A percentile compares a stretch with the other conserved stretches of the same genome.
Conservation (phyloP, 2,888 invertebrate genomes). For the Lacanobia wlatinum region DNA sequence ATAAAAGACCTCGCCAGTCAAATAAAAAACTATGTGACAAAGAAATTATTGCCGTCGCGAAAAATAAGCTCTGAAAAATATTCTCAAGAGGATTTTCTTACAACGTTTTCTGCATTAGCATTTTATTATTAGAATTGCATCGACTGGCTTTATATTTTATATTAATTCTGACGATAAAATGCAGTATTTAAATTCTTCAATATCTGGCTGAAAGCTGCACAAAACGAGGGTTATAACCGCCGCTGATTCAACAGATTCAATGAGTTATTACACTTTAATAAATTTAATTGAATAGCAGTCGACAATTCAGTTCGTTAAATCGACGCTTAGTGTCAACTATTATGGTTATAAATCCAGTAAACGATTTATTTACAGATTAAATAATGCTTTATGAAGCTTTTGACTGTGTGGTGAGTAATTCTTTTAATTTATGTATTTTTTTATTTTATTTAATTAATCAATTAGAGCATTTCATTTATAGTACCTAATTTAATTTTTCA, state of each 20-base stretch:
- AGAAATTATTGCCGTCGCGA: conserved; percentile 6
- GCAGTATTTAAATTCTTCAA: conserved; percentile 42
- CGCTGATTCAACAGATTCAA: conserved; percentile 18
- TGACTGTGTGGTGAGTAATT: neutral
- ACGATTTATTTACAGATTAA: conserved; percentile 16
- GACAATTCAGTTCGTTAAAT: conserved; percentile 20
- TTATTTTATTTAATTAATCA: neutral
- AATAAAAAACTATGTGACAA: neutral
- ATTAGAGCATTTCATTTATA: neutral
- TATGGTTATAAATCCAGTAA: conserved; percentile 12
- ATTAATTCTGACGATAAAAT: conserved; percentile 21
- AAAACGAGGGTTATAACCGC: conserved; percentile 17
- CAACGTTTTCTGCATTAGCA: conserved; percentile 30
- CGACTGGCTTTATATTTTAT: conserved; percentile 7
- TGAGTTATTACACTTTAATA: conserved; percentile 43
- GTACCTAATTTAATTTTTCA: too few relatives aligned
- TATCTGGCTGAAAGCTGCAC: conserved; percentile 35
- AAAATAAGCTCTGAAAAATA: conserved; percentile 11
- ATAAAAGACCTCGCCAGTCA: conserved; percentile 5
- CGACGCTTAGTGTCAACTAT: conserved; percentile 29
- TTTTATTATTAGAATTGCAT: conserved; percentile 43
- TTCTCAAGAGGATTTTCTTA: conserved; percentile 8
- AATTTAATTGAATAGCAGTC: conserved; percentile 39
- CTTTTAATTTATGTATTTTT: neutral
- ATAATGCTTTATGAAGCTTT: conserved; percentile 11